phyloP scores from a whole-genome alignment of 2,797 vertebrate species.

The Scleropages formosus region DNA sequence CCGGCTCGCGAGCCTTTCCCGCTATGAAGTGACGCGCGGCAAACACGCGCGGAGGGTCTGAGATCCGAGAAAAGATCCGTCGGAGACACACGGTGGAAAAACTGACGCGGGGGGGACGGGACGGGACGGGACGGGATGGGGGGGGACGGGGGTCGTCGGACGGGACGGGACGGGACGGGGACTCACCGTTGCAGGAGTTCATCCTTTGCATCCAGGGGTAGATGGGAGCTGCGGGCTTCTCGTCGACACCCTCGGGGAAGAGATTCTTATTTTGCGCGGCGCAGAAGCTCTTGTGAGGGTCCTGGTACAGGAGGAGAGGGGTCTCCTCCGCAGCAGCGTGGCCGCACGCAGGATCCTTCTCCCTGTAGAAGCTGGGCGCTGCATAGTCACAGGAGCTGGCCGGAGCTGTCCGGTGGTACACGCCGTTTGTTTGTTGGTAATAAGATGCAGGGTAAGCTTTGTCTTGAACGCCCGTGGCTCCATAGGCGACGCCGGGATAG shows the following conservation, averaged over 20 bases:
- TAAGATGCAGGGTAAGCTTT: slow-evolving; percentile 89
- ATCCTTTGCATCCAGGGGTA: slow-evolving; percentile 96
- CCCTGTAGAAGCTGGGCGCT: slow-evolving; percentile 86
- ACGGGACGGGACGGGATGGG: slow-evolving; percentile 3
- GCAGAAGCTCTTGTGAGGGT: slow-evolving; percentile 89
- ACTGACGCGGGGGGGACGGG: neutral
- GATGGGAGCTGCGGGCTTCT: slow-evolving; percentile 84
- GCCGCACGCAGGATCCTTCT: slow-evolving; percentile 85
- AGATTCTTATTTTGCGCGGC: slow-evolving; percentile 80
- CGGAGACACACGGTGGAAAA: slow-evolving; percentile 1
- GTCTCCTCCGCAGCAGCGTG: slow-evolving; percentile 82
- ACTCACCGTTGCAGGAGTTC: slow-evolving; percentile 94
- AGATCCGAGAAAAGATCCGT: too few species aligned
- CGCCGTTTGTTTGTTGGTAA: slow-evolving; percentile 83
- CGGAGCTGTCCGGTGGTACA: slow-evolving; percentile 76
- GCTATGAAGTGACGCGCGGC: too few species aligned
- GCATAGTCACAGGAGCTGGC: slow-evolving; percentile 83
- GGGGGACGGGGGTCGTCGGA: neutral
- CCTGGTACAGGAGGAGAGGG: slow-evolving; percentile 75
- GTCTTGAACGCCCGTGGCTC: slow-evolving; percentile 84
- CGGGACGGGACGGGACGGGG: neutral
- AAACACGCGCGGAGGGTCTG: neutral
- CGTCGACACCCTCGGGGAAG: slow-evolving; percentile 82
- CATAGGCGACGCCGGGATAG: slow-evolving; percentile 85
- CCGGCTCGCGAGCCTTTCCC: too few species aligned